A percentile compares a stretch with the other conserved stretches of the same genome.
These are phyloP conservation scores for Gambusia affinis DNA, from an alignment of 2,113 vertebrate species.

Conservation along the genomic window DNA sequence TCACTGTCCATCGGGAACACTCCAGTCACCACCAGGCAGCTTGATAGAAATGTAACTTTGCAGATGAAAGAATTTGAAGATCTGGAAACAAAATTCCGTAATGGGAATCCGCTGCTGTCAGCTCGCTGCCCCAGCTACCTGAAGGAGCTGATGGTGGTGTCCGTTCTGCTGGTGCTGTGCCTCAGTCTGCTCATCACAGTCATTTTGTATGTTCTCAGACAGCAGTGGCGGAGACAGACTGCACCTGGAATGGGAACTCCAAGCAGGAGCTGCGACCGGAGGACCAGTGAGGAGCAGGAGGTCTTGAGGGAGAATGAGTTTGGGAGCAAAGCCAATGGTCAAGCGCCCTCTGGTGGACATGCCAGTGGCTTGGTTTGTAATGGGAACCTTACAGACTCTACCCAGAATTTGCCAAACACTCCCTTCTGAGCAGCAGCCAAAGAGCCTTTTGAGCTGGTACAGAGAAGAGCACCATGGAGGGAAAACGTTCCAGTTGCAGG, in stretches of 20 bases:
- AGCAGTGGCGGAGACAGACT: conserved; percentile 52
- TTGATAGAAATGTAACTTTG: conserved; percentile 12
- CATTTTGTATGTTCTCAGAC: conserved; percentile 55
- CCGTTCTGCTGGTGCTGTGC: conserved; percentile 69
- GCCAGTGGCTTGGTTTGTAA: conserved; percentile 49
- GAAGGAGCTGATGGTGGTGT: conserved; percentile 76
- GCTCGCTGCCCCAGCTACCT: conserved; percentile 51
- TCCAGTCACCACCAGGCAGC: conserved; percentile 7
- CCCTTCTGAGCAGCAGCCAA: conserved; percentile 63
- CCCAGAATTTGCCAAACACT: conserved; percentile 77
- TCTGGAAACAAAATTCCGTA: neutral
- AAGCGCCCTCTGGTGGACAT: conserved; percentile 24
- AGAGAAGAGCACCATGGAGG: neutral
- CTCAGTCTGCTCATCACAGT: conserved; percentile 62
- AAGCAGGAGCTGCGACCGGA: conserved; percentile 26
- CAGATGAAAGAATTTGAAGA: neutral
- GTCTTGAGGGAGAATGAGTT: conserved; percentile 38
- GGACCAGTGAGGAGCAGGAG: conserved; percentile 54
- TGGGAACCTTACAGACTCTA: conserved; percentile 53
- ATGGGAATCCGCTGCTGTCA: conserved; percentile 19
- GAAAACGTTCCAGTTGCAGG: too few relatives aligned
- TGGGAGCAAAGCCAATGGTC: conserved; percentile 40
- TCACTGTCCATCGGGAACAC: conserved; percentile 17
- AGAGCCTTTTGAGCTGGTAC: neutral
- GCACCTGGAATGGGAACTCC: conserved; percentile 42